Base-by-base conservation (phyloP, 2,888 invertebrate species). In the Heliconius sara region DNA sequence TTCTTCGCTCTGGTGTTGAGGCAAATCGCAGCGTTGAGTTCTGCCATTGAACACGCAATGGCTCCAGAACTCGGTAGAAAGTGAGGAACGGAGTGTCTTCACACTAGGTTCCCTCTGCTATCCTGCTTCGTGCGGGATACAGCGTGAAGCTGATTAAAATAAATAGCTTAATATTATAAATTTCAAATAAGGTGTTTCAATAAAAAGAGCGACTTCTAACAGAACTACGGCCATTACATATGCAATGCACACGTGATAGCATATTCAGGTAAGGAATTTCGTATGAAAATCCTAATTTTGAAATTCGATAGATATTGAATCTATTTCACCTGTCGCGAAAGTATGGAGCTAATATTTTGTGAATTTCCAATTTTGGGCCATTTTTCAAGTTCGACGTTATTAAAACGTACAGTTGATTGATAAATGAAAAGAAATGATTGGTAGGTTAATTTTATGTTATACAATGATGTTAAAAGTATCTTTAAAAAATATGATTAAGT, bases 311-410 rank as follows among this genome's bases (percentile, higher is more conserved):
- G 79, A 80, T 82, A 80, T 82, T 80, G 80, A 77, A 78, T 79
- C 80, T 68, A 77, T 79, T 75, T 75, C 77, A 72, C 68, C 77
- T 75, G 82, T 80, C 80, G 80, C 57, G 67, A 77, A 82, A 80
- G 77, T 80, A 67, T 82, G 82, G 74, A 57, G 34, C 76, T 77
- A 70, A 82, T 82, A 82, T 82, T 79, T 81, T 77, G 71, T 63
- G 52, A 76, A 66, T 47, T 80, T 77, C 65, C 74, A 82, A 71
- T 80, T 82, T 68, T 76, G 72, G 77, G 68, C 75, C 27, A 80
- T 81, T 80, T 80, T 68, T 80, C 81, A 79, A 65, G 16, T 68
- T 30, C 66, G 25, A 52, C 78, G 72, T 80, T 81, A 81, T 81
- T 80, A 78, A 78, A 73, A 78, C 30, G 22, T 47, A 65, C n/a